Evolutionary conservation across 2,888 invertebrate genomes (phyloP).

Genomic region (Acheta domesticus): DNA sequence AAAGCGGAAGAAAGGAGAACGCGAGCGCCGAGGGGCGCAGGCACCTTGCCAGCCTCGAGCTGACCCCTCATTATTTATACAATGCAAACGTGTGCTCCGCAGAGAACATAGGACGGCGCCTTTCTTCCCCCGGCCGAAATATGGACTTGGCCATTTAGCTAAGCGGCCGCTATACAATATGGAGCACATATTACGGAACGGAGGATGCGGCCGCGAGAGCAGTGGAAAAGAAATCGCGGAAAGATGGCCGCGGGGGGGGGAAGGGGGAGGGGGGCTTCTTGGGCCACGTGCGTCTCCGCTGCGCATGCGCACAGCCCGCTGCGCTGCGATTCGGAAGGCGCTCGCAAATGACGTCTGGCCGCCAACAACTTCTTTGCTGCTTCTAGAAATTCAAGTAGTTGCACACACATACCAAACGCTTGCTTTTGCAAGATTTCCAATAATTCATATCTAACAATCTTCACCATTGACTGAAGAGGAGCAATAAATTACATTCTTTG

Average conservation of each 20-base stretch:
- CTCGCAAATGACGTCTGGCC: too few relatives aligned
- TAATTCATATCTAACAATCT: too few relatives aligned
- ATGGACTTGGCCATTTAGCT: constrained; percentile 25
- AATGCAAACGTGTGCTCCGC: constrained; percentile 34
- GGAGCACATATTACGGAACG: constrained; percentile 26
- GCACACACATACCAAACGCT: too few relatives aligned
- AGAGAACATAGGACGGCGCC: constrained; percentile 22
- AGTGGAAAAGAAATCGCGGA: background rate
- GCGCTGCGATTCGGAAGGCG: too few relatives aligned
- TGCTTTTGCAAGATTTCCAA: too few relatives aligned
- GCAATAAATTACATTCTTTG: too few relatives aligned
- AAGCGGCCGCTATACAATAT: constrained; percentile 25
- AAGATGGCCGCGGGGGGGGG: background rate
- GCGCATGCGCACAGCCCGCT: too few relatives aligned
- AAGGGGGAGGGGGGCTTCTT: background rate
- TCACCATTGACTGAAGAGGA: too few relatives aligned
- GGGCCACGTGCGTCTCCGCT: too few relatives aligned
- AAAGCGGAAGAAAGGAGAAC: background rate
- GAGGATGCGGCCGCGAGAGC: background rate
- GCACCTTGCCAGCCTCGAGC: constrained; percentile 30
- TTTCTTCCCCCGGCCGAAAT: constrained; percentile 27
- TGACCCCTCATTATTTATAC: constrained; percentile 35
- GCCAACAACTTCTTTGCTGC: too few relatives aligned
- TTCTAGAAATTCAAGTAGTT: too few relatives aligned
- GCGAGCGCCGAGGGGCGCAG: background rate